Percentiles rank a stretch among this genome's conserved stretches.
These are phyloP conservation scores for Bruchidius siliquastri DNA, from an alignment of 2,888 invertebrate species.

Conservation along the genomic window DNA sequence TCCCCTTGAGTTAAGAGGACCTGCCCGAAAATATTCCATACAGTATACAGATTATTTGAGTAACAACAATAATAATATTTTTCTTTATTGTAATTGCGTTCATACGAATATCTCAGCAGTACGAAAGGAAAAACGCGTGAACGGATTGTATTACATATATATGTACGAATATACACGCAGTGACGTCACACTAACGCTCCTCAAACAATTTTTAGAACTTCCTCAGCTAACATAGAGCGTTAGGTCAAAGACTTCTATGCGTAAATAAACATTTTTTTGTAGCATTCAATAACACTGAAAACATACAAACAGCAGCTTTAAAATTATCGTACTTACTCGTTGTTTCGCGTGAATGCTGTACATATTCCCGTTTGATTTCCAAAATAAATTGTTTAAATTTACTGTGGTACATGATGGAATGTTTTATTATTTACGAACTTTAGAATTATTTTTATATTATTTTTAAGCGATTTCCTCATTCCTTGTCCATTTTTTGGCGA, in stretches of 20 bases:
- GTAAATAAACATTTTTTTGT: no score
- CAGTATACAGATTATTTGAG: slow-evolving; percentile 22
- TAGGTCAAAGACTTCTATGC: no score
- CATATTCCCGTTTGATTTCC: no score
- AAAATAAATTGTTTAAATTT: no score
- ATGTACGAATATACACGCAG: not conserved
- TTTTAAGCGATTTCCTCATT: no score
- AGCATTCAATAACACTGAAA: no score
- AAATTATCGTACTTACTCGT: no score
- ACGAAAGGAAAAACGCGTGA: not conserved
- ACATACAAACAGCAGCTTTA: no score
- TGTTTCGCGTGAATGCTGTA: no score
- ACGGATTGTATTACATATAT: not conserved
- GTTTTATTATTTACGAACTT: no score
- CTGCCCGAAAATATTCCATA: slow-evolving; percentile 8
- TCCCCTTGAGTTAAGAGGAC: slow-evolving; percentile 9
- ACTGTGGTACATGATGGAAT: no score
- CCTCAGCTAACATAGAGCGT: not conserved
- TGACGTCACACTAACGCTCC: not conserved
- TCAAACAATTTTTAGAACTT: not conserved
- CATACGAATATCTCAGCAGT: slow-evolving; percentile 7
- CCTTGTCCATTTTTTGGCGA: not conserved
- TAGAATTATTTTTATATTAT: no score
- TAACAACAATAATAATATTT: slow-evolving; percentile 24
- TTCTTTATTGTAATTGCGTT: slow-evolving; percentile 35